phyloP scores from a whole-genome alignment of 1,140 invertebrate species.

The Thaumetopoea pityocampa region DNA sequence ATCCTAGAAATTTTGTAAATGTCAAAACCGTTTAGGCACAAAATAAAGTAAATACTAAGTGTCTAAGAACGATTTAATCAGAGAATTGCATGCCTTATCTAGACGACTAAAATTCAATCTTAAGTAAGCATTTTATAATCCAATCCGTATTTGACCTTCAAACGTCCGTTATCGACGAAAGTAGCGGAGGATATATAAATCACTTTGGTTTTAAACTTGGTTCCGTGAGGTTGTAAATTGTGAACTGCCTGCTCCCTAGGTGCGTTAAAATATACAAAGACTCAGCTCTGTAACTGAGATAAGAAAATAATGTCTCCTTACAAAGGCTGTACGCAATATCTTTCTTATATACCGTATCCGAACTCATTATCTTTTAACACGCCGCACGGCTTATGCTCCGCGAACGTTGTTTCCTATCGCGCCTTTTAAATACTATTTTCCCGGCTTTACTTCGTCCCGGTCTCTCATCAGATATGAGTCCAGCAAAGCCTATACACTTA shows the following conservation, averaged over 20 bases:
- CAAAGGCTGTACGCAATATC: slow-evolving; percentile 46
- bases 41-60: too few relatives aligned
- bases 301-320: slow-evolving; percentile 51
- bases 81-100: slow-evolving; percentile 32
- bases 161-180: slow-evolving; percentile 39
- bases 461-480: slow-evolving; percentile 60
- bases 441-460: slow-evolving; percentile 43
- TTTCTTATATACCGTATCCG: slow-evolving; percentile 51
- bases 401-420: slow-evolving; percentile 56
- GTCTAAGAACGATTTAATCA: too few relatives aligned
- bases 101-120: slow-evolving; percentile 41
- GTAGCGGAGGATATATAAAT: slow-evolving; percentile 57
- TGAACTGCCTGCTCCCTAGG: slow-evolving; percentile 44
- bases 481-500: slow-evolving; percentile 57
- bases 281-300: slow-evolving; percentile 46
- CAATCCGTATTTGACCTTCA: slow-evolving; percentile 48
- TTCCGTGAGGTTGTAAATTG: slow-evolving; percentile 53
- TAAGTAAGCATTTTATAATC: slow-evolving; percentile 51
- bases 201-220: slow-evolving; percentile 49
- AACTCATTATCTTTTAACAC: slow-evolving; percentile 65
- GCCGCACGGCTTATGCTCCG: slow-evolving; percentile 54
- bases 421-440: slow-evolving; percentile 59
- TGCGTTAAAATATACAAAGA: slow-evolving; percentile 51
- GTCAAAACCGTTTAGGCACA: too few relatives aligned
- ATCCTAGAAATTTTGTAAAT: too few relatives aligned